These are phyloP conservation scores for Euleptes europaea DNA, from an alignment of 2,113 vertebrate genomes.

Conservation along the genomic window DNA sequence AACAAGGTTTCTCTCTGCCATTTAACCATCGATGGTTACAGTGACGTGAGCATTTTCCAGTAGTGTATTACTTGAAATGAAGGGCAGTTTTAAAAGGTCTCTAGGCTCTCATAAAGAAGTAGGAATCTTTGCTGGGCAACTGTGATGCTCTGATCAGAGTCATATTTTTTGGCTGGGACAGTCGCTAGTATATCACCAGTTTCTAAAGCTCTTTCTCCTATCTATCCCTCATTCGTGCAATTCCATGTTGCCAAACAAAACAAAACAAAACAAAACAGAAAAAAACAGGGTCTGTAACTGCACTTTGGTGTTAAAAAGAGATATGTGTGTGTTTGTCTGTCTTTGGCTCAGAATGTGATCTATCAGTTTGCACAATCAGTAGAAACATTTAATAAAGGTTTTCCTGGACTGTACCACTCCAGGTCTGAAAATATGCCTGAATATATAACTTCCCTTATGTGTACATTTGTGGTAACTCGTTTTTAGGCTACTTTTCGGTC, in stretches of 20 bases:
- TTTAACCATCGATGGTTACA: neutral
- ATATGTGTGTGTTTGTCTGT: too few relatives aligned
- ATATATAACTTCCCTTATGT: too few relatives aligned
- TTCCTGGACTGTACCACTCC: neutral
- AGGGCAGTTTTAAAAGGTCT: neutral
- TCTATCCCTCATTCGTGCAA: neutral
- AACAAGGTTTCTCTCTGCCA: neutral
- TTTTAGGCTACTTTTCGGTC: too few relatives aligned
- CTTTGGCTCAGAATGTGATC: neutral
- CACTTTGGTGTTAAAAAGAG: neutral
- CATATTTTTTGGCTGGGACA: neutral
- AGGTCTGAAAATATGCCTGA: neutral
- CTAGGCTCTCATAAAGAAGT: neutral
- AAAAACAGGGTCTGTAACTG: neutral
- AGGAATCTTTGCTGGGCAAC: neutral
- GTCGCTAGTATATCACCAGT: neutral
- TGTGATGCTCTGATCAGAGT: neutral
- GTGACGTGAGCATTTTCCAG: neutral
- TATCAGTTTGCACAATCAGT: neutral
- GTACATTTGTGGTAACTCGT: too few relatives aligned
- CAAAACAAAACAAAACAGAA: neutral
- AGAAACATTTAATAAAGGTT: neutral
- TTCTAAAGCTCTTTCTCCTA: neutral
- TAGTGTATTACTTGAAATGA: neutral
- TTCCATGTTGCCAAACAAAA: neutral